Evolutionary conservation across 2,113 vertebrate species (phyloP).

Genomic region (Tiliqua scincoides): DNA sequence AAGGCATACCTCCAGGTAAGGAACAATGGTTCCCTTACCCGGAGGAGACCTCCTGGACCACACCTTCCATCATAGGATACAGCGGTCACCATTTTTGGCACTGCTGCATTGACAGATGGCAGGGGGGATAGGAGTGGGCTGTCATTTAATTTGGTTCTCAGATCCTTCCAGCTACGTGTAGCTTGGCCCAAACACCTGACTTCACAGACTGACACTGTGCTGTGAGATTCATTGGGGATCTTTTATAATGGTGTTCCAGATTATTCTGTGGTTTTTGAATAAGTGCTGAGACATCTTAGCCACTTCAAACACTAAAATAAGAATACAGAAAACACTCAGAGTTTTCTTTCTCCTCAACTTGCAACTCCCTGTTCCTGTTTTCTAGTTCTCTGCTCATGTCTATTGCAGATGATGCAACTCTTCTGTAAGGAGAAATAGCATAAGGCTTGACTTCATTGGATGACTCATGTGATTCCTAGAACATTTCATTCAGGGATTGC

Average conservation of each 20-base stretch:
- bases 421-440: background rate
- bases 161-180: background rate
- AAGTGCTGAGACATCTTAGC: background rate
- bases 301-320: background rate
- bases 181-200: background rate
- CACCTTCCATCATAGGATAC: no score
- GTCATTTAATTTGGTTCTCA: background rate
- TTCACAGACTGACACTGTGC: background rate
- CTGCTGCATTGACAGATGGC: no score
- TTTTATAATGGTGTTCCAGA: background rate
- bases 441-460: background rate
- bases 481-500: background rate
- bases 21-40: no score
- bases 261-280: background rate
- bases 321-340: no score
- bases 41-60: no score
- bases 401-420: background rate
- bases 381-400: background rate
- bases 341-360: background rate
- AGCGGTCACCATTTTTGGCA: no score
- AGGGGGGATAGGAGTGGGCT: no score
- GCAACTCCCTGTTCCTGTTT: background rate
- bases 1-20: no score
- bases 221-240: background rate
- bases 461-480: background rate